Percentiles rank a stretch among this genome's conserved stretches.
Evolutionary conservation across 2,113 vertebrate species (phyloP).

Genomic region (Trematomus loennbergii): DNA sequence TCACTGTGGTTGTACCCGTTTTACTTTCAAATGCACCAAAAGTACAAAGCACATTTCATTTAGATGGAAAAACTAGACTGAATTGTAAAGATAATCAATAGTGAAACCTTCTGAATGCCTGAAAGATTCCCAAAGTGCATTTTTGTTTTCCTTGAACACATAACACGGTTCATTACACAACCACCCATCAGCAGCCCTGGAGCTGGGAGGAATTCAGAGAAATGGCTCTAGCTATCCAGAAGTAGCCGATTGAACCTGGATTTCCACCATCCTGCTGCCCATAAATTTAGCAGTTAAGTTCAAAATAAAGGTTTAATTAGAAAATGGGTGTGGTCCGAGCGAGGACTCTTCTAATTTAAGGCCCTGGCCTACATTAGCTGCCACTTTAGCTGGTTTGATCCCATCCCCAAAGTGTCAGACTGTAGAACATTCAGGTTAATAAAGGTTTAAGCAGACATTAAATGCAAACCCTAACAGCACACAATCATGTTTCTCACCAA

Average conservation of each 20-base stretch:
- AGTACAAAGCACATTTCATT: no score
- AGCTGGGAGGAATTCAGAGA: not conserved
- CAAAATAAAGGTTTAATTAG: no score
- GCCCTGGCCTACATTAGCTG: no score
- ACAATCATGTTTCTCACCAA: constrained; percentile 69
- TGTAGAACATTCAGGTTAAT: not conserved
- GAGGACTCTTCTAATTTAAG: no score
- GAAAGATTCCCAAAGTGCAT: not conserved
- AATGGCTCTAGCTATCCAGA: not conserved
- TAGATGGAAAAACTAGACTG: no score
- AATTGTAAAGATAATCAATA: not conserved
- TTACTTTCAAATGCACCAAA: not conserved
- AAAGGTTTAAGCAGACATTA: not conserved
- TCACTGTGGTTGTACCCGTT: not conserved
- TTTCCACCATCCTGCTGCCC: not conserved
- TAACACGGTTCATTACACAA: no score
- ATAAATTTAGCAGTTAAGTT: not conserved
- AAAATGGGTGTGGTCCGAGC: no score
- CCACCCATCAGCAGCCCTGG: no score
- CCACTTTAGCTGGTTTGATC: no score
- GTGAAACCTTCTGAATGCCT: not conserved
- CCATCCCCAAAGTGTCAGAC: no score
- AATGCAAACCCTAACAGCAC: not conserved
- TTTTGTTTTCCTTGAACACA: not conserved
- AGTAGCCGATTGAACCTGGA: not conserved